Evolutionary conservation across 2,888 invertebrate genomes (phyloP).

Genomic region (Sphaerophoria taeniata): DNA sequence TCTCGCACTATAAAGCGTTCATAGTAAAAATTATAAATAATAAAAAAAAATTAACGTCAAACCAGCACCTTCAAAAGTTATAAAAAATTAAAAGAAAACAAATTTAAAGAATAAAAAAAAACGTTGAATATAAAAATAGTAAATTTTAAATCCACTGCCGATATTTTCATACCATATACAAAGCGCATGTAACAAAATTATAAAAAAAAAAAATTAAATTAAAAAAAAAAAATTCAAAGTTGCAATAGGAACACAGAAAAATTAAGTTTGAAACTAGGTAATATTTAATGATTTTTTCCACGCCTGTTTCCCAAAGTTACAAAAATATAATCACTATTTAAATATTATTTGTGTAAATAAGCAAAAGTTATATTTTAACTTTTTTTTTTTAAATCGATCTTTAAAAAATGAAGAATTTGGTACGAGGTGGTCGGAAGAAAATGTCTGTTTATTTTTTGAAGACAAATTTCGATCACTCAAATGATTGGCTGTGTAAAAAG

Average conservation of each 20-base stretch:
- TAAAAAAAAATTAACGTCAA: constrained; percentile 57
- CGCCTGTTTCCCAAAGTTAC: constrained; percentile 51
- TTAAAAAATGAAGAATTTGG: constrained; percentile 29
- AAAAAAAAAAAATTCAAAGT: constrained; percentile 5
- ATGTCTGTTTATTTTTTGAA: not conserved
- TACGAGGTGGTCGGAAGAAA: constrained; percentile 38
- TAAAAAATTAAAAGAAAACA: not conserved
- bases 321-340: constrained; percentile 11
- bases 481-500: constrained; percentile 72
- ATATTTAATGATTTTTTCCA: constrained; percentile 59
- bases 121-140: constrained; percentile 63
- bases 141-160: constrained; percentile 74
- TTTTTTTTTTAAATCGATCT: not conserved
- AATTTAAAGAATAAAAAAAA: constrained; percentile 25
- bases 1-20: constrained; percentile 42
- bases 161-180: constrained; percentile 74
- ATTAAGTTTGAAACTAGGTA: not conserved
- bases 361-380: not conserved
- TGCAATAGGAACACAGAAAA: not conserved
- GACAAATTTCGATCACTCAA: constrained; percentile 37
- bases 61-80: constrained; percentile 62
- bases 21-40: constrained; percentile 14
- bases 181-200: constrained; percentile 61
- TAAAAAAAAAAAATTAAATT: constrained; percentile 10
- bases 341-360: constrained; percentile 23